A percentile compares a stretch with the other conserved stretches of the same genome.
These are phyloP conservation scores for Ochropleura leucogaster DNA, from an alignment of 2,888 invertebrate genomes.

Conservation along the genomic window DNA sequence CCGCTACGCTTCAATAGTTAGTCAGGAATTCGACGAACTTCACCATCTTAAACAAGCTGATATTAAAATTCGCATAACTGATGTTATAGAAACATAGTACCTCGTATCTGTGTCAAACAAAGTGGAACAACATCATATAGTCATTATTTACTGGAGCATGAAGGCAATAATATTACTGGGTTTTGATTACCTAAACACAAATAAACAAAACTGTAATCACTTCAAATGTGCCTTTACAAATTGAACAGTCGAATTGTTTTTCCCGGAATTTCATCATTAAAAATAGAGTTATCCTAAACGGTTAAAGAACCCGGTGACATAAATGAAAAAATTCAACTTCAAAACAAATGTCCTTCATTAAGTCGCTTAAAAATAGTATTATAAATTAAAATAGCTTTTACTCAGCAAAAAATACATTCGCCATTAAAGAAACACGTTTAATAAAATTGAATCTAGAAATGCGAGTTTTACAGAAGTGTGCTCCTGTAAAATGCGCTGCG, in stretches of 20 bases:
- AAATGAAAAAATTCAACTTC: no score
- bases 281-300: no score
- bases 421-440: slow-evolving; percentile 7
- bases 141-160: background rate
- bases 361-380: no score
- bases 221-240: no score
- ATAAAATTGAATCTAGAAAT: slow-evolving; percentile 31
- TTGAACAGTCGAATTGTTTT: no score
- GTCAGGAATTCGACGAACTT: slow-evolving; percentile 35
- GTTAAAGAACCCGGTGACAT: no score
- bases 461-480: slow-evolving; percentile 10
- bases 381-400: background rate
- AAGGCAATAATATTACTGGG: background rate
- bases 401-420: background rate
- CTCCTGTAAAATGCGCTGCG: slow-evolving; percentile 21
- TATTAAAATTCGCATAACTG: slow-evolving; percentile 42
- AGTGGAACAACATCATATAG: background rate
- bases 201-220: no score
- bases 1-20: slow-evolving; percentile 40
- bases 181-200: background rate
- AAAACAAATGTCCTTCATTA: no score
- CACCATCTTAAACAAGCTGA: slow-evolving; percentile 18
- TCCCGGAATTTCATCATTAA: no score
- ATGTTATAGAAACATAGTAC: background rate
- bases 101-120: background rate